phyloP scores from a whole-genome alignment of 2,888 invertebrate species.

The Dendrolimus houi region DNA sequence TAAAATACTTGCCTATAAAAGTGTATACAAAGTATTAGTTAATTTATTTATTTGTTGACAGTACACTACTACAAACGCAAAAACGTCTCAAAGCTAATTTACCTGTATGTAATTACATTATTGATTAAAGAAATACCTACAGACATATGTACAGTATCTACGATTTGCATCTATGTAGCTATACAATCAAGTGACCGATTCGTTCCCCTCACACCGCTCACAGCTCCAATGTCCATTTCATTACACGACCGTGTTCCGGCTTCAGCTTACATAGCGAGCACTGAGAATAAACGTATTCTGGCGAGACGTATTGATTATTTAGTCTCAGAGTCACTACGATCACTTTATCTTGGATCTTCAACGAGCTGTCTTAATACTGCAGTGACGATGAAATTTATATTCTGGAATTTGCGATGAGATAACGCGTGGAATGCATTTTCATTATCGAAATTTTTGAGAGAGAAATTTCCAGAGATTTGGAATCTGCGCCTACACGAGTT shows the following conservation, averaged over 20 bases:
- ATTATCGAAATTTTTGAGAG: background rate
- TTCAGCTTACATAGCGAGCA: conserved; percentile 14
- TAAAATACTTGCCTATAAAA: too few relatives aligned
- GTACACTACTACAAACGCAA: too few relatives aligned
- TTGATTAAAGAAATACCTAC: too few relatives aligned
- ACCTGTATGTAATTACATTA: too few relatives aligned
- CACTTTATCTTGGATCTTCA: background rate
- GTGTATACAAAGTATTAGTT: too few relatives aligned
- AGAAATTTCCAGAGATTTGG: background rate
- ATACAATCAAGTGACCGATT: conserved; percentile 7
- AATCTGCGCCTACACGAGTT: background rate
- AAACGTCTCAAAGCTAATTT: too few relatives aligned
- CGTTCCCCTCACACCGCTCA: conserved; percentile 11
- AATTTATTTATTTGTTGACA: too few relatives aligned
- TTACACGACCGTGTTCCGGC: background rate
- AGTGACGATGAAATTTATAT: background rate
- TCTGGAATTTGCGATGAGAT: background rate
- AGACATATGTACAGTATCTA: too few relatives aligned
- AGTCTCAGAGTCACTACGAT: background rate
- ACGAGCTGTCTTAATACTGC: background rate
- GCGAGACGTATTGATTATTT: conserved; percentile 35
- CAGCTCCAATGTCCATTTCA: background rate
- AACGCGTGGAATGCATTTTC: background rate
- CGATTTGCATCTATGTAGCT: too few relatives aligned
- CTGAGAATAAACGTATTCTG: conserved; percentile 16